Evolutionary conservation across 2,113 vertebrate genomes (phyloP).

Genomic region (Globicephala melas): DNA sequence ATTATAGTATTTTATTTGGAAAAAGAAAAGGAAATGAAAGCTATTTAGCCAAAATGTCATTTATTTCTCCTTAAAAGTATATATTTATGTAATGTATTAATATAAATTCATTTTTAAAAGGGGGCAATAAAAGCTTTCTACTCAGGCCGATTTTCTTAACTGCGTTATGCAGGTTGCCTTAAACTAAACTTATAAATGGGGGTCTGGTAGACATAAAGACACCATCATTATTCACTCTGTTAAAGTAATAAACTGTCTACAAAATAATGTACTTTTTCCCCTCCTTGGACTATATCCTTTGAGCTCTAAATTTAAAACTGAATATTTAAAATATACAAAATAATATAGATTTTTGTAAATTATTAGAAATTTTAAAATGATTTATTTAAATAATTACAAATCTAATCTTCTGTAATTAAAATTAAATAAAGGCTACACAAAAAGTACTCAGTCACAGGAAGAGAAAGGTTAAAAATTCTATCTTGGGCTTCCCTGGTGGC

Average conservation of each 20-base stretch:
- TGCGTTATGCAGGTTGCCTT: neutral
- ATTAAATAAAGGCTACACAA: neutral
- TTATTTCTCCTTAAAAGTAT: neutral
- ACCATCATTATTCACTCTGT: neutral
- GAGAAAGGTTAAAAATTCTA: neutral
- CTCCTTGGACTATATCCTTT: neutral
- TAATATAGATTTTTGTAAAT: neutral
- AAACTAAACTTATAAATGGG: neutral
- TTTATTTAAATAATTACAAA: neutral
- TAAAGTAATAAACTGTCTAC: neutral
- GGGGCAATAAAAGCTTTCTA: neutral
- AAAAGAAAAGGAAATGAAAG: constrained; percentile 1
- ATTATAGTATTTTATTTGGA: neutral
- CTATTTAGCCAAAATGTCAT: neutral
- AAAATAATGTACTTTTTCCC: neutral
- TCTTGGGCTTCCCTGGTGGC: neutral
- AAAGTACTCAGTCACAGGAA: neutral
- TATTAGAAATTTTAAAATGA: neutral
- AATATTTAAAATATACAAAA: neutral
- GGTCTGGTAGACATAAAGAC: neutral
- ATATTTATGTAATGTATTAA: neutral
- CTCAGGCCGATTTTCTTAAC: neutral
- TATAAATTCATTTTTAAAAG: neutral
- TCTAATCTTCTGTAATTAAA: neutral
- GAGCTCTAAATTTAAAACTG: neutral